Evolutionary conservation across 2,113 vertebrate species (phyloP).

Genomic region (Pionites leucogaster): DNA sequence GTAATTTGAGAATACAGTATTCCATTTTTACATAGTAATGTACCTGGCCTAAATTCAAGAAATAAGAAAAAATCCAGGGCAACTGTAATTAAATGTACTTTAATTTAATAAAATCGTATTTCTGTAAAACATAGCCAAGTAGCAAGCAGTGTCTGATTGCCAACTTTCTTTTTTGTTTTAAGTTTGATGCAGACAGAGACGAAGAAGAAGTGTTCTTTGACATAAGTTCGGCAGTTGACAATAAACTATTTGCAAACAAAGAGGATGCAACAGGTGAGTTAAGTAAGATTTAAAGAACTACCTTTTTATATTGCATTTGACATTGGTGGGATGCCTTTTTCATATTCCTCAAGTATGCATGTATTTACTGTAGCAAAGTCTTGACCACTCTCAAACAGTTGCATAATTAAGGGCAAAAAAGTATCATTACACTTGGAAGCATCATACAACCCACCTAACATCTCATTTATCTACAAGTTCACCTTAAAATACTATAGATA

Average conservation of each 20-base stretch:
- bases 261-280: conserved; percentile 86
- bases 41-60: neutral
- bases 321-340: neutral
- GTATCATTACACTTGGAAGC: neutral
- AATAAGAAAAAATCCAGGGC: neutral
- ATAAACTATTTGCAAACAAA: conserved; percentile 89
- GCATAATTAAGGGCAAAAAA: neutral
- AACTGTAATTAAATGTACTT: neutral
- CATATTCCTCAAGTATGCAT: neutral
- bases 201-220: conserved; percentile 96
- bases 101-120: neutral
- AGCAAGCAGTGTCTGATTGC: neutral
- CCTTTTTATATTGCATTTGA: neutral
- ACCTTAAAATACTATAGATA: neutral
- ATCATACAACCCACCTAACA: neutral
- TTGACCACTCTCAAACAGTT: neutral
- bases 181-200: conserved; percentile 94
- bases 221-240: conserved; percentile 92
- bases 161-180: neutral
- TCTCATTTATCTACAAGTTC: neutral
- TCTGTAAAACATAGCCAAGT: neutral
- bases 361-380: neutral
- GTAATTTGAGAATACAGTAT: neutral
- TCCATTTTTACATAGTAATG: neutral
- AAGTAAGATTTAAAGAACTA: neutral